phyloP scores from a whole-genome alignment of 2,797 vertebrate species.

The Sciurus vulgaris region DNA sequence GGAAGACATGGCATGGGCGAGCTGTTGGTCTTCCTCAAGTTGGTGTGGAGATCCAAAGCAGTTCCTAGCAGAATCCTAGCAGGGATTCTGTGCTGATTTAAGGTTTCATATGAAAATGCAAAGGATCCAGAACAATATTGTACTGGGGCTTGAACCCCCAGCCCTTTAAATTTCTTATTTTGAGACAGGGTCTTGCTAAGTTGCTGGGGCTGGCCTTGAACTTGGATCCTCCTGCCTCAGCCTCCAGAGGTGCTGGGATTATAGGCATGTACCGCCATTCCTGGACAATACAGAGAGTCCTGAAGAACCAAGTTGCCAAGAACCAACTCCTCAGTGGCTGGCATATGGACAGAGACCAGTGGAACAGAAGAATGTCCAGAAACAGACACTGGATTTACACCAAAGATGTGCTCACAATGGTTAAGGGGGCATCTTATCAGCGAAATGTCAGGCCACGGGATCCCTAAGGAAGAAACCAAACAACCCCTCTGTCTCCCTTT shows the following conservation, averaged over 20 bases:
- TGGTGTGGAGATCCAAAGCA: fast-evolving
- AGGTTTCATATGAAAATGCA: background rate
- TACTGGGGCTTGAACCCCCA: too few species aligned
- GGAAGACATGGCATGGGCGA: fast-evolving
- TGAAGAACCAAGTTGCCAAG: background rate
- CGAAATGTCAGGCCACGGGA: fast-evolving
- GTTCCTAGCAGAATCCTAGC: too few species aligned
- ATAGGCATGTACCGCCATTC: too few species aligned
- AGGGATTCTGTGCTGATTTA: background rate
- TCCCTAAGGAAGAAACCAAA: fast-evolving
- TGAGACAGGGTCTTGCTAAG: too few species aligned
- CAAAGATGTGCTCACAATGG: fast-evolving
- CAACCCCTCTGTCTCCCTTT: fast-evolving
- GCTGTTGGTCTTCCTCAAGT: fast-evolving
- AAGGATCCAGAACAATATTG: background rate
- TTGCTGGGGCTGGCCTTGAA: too few species aligned
- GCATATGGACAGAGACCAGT: fast-evolving
- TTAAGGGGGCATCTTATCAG: background rate
- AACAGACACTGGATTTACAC: background rate
- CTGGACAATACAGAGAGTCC: too few species aligned
- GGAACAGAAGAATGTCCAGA: background rate
- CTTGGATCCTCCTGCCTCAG: too few species aligned
- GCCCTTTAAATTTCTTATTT: too few species aligned
- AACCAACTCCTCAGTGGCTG: too few species aligned
- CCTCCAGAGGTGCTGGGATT: too few species aligned